Evolutionary conservation across 1,140 invertebrate species (phyloP).

Genomic region (Drosophila takahashii): DNA sequence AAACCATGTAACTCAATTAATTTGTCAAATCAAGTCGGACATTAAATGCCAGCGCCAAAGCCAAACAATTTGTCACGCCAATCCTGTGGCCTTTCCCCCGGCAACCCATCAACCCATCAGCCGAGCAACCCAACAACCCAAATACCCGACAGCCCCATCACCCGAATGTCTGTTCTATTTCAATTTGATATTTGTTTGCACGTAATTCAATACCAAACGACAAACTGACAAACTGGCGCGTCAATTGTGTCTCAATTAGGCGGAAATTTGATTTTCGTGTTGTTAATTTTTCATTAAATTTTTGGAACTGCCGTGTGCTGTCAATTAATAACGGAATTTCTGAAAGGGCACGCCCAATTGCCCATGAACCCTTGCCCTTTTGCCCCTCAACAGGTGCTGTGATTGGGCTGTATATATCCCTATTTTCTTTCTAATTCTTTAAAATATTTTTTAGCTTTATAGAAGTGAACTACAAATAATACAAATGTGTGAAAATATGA

Average conservation of each 20-base stretch:
- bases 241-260: conserved; percentile 77
- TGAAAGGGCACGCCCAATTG: conserved; percentile 37
- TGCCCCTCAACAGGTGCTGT: conserved; percentile 63
- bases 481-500: not conserved
- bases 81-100: conserved; percentile 31
- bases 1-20: conserved; percentile 63
- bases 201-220: conserved; percentile 69
- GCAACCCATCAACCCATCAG: not conserved
- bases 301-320: conserved; percentile 65
- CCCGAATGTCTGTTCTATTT: conserved; percentile 44
- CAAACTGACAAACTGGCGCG: conserved; percentile 21
- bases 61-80: conserved; percentile 73
- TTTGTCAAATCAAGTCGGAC: conserved; percentile 76
- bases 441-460: not conserved
- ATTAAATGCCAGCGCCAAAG: conserved; percentile 66
- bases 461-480: not conserved
- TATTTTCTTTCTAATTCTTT: not conserved
- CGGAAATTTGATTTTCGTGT: conserved; percentile 77
- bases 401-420: not conserved
- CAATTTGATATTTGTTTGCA: conserved; percentile 67
- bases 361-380: conserved; percentile 11
- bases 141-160: conserved; percentile 2
- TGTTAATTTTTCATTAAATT: conserved; percentile 81
- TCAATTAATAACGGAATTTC: conserved; percentile 78
- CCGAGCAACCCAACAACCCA: not conserved